Evolutionary conservation across 2,888 invertebrate genomes (phyloP), one percentile per base, ranked within the genome.

Genomic region (Aphodius sticticus): DNA sequence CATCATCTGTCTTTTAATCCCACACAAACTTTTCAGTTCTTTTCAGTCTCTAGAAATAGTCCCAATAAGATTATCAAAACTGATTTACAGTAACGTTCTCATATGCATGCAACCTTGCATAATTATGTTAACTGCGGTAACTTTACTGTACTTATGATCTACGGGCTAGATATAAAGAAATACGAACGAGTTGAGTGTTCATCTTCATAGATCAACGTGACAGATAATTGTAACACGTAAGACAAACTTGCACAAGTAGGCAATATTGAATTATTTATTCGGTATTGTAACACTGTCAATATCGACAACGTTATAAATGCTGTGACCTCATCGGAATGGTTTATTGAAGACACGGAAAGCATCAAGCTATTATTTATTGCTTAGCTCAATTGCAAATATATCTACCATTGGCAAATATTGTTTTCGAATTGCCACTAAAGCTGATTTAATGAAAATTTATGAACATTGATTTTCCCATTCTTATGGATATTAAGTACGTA

Each of bases 241-340:
- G 53, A 53, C 53, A 53, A 53, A 53, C 53, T 53, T 53, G 53
- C 53, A 53, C 53, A 53, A 53, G 53, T 53, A 53, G 53, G 53
- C 53, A 53, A 53, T 53, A 53, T 53, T 53, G 9, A 53, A 53
- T 53, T 53, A 53, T 53, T 53, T 53, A 53, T 53, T 53, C 53
- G 53, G 12, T 53, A 53, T 53, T 53, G 53, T 53, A 53, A 53
- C 53, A 53, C 12, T 12, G 12, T 9, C 53, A 53, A 53, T 53
- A 53, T 53, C 53, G 53, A 53, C 53, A 53, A 53, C 53, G 53
- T 53, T 53, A 53, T 53, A 12, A 53, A 53, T 53, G 12, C 53
- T 53, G 53, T 53, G 53, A 53, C 53, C 53, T 53, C 53, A 53
- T 53, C 53, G 53, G 53, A 53, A 53, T 53, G 7, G 53, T 53